phyloP scores from a whole-genome alignment of 1,140 invertebrate species.

The Neotoxoptera formosana region DNA sequence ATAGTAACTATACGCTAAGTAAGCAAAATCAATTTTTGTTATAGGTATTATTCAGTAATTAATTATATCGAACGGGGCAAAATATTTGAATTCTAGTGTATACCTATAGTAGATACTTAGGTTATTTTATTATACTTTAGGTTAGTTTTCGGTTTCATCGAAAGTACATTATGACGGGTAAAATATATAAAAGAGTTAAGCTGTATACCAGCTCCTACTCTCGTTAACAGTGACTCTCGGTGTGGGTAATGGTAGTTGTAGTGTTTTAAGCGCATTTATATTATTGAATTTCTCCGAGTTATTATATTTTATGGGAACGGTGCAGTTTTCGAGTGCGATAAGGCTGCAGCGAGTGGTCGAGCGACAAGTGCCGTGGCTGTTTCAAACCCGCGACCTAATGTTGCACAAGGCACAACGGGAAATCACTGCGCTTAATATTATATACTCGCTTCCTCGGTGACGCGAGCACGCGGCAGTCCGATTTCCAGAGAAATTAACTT shows the following conservation, averaged over 20 bases:
- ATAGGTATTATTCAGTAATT: not conserved
- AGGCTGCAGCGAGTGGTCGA: too few species aligned
- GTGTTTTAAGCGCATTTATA: not conserved
- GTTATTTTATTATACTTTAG: too few species aligned
- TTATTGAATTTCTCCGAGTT: not conserved
- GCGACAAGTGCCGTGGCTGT: not conserved
- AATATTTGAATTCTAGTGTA: not conserved
- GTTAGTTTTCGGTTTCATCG: not conserved
- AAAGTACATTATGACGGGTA: not conserved
- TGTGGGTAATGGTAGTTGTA: not conserved
- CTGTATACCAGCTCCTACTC: not conserved
- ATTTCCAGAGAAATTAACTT: not conserved
- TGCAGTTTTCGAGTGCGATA: not conserved
- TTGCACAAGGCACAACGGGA: not conserved
- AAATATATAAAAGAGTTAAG: not conserved
- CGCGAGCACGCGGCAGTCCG: not conserved
- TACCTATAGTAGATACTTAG: not conserved
- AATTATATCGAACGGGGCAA: not conserved
- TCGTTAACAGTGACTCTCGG: not conserved
- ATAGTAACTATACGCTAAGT: not conserved
- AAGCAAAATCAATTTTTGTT: not conserved
- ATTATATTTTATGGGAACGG: not conserved
- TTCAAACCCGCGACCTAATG: not conserved
- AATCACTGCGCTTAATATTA: not conserved
- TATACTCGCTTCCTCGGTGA: not conserved